Conservation (phyloP, 1,140 invertebrate species). For the Bombus polaris region DNA sequence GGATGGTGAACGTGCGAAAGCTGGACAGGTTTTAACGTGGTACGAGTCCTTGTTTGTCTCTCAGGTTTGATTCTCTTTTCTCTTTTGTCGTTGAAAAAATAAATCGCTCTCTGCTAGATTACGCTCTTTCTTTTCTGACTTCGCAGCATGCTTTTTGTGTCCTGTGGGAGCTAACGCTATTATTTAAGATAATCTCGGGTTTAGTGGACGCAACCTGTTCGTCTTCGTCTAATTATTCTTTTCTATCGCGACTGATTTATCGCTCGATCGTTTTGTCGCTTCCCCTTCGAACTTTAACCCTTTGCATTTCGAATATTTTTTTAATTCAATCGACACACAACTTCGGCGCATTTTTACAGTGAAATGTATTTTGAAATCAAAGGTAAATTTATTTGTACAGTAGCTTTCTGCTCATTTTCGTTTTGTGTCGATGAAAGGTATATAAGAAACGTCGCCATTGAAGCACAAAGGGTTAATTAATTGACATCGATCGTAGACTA, state of each 20-base stretch:
- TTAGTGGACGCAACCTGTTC: neutral
- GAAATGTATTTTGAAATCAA: too few species aligned
- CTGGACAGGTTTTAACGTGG: constrained; percentile 41
- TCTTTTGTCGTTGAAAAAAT: constrained; percentile 49
- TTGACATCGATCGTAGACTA: too few species aligned
- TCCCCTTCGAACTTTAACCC: neutral
- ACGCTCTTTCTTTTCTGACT: constrained; percentile 1
- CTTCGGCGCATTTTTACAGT: too few species aligned
- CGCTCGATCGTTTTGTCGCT: neutral
- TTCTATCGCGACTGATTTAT: constrained; percentile 11
- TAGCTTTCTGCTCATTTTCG: too few species aligned
- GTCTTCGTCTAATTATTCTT: too few species aligned
- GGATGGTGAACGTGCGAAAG: constrained; percentile 47
- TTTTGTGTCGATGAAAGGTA: neutral
- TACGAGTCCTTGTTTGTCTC: constrained; percentile 27
- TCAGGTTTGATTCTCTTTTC: constrained; percentile 15
- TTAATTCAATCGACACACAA: too few species aligned
- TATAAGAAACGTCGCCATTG: neutral
- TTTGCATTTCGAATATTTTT: neutral
- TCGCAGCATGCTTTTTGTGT: neutral
- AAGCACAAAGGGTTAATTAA: neutral
- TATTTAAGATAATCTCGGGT: neutral
- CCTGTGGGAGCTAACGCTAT: neutral
- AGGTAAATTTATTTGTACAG: neutral
- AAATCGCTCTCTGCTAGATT: constrained; percentile 46